Evolutionary conservation across 2,888 invertebrate genomes (phyloP).

Genomic region (Chrysotoxum bicinctum): DNA sequence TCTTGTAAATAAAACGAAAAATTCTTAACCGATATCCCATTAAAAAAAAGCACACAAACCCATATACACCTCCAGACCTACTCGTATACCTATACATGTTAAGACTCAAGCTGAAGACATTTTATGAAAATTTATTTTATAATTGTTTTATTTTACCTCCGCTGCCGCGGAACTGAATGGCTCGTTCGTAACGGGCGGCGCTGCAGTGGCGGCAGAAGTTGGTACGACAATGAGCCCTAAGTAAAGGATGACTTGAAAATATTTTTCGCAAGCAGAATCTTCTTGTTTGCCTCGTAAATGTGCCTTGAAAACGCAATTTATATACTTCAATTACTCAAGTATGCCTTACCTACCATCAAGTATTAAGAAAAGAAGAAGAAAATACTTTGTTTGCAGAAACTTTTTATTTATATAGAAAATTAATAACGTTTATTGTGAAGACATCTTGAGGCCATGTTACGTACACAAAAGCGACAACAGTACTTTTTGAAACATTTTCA

Average conservation of each 20-base stretch:
- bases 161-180: background rate
- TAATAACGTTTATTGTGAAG: slow-evolving; percentile 12
- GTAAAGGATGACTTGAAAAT: slow-evolving; percentile 18
- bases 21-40: slow-evolving; percentile 10
- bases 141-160: slow-evolving; percentile 39
- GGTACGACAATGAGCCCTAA: background rate
- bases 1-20: slow-evolving; percentile 22
- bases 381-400: slow-evolving; percentile 6
- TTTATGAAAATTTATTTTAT: slow-evolving; percentile 56
- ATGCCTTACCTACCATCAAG: background rate
- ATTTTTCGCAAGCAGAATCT: background rate
- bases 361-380: slow-evolving; percentile 1
- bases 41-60: slow-evolving; percentile 9
- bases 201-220: too few species aligned
- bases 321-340: slow-evolving; percentile 22
- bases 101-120: slow-evolving; percentile 26
- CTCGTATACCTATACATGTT: background rate
- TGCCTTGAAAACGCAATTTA: slow-evolving; percentile 30
- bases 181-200: background rate
- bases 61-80: background rate
- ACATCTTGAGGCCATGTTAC: background rate
- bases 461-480: background rate
- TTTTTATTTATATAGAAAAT: background rate
- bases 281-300: slow-evolving; percentile 14
- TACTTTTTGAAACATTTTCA: background rate